Conservation (phyloP, 2,113 vertebrate genomes). For the Oostethus manadensis region DNA sequence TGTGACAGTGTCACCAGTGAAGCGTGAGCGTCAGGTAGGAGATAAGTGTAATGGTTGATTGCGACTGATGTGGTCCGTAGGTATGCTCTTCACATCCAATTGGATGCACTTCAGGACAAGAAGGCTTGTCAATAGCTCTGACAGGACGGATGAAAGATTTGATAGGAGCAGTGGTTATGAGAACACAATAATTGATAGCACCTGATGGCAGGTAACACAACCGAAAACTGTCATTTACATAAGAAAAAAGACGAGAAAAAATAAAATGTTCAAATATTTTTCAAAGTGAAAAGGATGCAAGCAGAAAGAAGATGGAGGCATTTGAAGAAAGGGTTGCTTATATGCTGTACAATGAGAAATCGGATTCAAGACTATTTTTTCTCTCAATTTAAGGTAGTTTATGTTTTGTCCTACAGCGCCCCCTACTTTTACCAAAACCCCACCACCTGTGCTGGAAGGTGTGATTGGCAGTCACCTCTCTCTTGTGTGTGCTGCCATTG, state of each 20-base stretch:
- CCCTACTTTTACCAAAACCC: constrained; percentile 78
- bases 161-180: background rate
- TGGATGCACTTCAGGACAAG: constrained; percentile 17
- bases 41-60: constrained; percentile 34
- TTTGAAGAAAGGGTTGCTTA: too few relatives aligned
- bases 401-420: constrained; percentile 69
- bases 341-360: too few relatives aligned
- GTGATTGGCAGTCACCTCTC: constrained; percentile 66
- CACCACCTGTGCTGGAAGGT: constrained; percentile 75
- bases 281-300: too few relatives aligned
- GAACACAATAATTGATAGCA: background rate
- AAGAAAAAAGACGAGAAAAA: background rate
- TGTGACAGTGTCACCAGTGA: background rate
- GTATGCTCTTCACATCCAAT: constrained; percentile 10
- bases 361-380: too few relatives aligned
- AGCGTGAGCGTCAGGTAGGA: constrained; percentile 29
- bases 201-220: too few relatives aligned
- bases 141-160: constrained; percentile 2
- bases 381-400: background rate
- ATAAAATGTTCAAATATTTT: background rate
- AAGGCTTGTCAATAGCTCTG: constrained; percentile 2
- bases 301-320: too few relatives aligned
- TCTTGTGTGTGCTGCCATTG: constrained; percentile 76
- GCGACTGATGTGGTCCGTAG: constrained; percentile 27
- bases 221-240: background rate